A percentile compares a stretch with the other conserved stretches of the same genome.
Evolutionary conservation across 2,113 vertebrate genomes (phyloP).

Genomic region (Pithys albifrons): DNA sequence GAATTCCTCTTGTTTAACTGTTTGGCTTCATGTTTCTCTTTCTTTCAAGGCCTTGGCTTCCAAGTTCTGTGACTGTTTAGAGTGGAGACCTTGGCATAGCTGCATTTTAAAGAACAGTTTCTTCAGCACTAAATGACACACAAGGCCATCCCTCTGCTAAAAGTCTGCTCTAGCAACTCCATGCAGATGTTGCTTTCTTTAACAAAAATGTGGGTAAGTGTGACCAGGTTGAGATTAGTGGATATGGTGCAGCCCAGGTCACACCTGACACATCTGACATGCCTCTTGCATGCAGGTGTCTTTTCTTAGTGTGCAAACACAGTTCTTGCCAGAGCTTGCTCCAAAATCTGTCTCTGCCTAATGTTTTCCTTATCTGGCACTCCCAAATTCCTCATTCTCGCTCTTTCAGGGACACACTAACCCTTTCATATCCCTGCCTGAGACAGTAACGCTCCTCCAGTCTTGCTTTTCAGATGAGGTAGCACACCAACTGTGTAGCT

Average conservation of each 20-base stretch:
- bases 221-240: neutral
- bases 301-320: neutral
- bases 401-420: neutral
- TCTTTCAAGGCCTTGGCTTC: neutral
- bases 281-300: neutral
- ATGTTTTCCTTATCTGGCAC: neutral
- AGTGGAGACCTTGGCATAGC: neutral
- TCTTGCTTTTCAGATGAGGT: neutral
- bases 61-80: neutral
- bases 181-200: neutral
- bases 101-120: neutral
- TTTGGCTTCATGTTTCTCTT: neutral
- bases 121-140: neutral
- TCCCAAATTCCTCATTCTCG: slow-evolving; percentile 26
- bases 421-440: neutral
- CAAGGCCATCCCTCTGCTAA: neutral
- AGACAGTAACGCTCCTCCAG: neutral
- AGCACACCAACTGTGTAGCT: neutral
- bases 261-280: neutral
- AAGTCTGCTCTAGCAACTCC: neutral
- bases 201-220: neutral
- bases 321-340: slow-evolving; percentile 29
- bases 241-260: neutral
- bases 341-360: neutral
- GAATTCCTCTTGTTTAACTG: neutral